Percentiles rank a stretch among this genome's conserved stretches.
phyloP scores from a whole-genome alignment of 2,113 vertebrate species.

The Cisticola juncidis region DNA sequence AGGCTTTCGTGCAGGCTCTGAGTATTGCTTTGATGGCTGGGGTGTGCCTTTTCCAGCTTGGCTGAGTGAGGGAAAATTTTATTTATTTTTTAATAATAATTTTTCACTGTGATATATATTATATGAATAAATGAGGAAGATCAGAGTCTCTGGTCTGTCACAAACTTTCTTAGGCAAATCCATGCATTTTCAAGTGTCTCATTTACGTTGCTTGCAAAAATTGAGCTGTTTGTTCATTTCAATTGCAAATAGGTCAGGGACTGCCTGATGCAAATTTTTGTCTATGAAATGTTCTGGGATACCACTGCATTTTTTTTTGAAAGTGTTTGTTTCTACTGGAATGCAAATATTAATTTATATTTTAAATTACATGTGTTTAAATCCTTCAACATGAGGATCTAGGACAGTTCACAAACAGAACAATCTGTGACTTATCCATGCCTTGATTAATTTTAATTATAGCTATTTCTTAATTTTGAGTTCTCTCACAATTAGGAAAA shows the following conservation, averaged over 20 bases:
- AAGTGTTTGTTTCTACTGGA: neutral
- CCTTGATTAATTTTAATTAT: slow-evolving; percentile 57
- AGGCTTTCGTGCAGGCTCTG: neutral
- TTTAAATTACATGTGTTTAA: neutral
- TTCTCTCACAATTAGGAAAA: slow-evolving; percentile 58
- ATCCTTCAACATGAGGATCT: neutral
- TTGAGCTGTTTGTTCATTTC: neutral
- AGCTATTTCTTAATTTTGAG: slow-evolving; percentile 57
- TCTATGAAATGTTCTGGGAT: neutral
- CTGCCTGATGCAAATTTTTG: neutral
- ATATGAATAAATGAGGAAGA: neutral
- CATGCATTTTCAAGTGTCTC: neutral
- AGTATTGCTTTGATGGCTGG: neutral
- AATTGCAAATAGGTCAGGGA: neutral
- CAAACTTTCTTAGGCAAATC: neutral
- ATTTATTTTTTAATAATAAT: neutral
- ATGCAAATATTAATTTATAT: neutral
- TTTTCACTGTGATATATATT: neutral
- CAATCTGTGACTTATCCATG: slow-evolving; percentile 5
- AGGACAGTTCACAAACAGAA: neutral
- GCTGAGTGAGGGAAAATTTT: neutral
- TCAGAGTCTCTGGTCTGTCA: neutral
- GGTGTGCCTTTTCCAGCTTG: neutral
- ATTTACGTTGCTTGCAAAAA: neutral
- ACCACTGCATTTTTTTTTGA: neutral